Evolutionary conservation across 2,797 vertebrate species (phyloP).

Genomic region (Anolis apletophallus): DNA sequence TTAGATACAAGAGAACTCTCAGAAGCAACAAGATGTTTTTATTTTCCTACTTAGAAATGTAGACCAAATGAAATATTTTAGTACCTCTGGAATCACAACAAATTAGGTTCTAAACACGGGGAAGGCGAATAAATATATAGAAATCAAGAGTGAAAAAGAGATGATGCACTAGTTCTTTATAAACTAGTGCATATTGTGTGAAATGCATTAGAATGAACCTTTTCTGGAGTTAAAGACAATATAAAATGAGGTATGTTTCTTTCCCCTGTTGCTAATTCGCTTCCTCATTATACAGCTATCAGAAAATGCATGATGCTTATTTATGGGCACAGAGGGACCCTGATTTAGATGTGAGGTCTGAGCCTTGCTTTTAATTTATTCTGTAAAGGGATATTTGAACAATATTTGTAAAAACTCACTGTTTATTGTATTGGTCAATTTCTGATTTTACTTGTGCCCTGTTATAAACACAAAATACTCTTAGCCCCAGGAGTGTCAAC

Average conservation of each 20-base stretch:
- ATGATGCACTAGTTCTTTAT: no score
- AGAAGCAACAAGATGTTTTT: no score
- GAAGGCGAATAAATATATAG: background rate
- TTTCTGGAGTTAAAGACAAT: background rate
- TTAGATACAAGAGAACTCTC: no score
- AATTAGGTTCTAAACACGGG: no score
- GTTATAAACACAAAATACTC: background rate
- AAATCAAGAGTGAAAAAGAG: background rate
- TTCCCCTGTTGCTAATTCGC: background rate
- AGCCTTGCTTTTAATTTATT: background rate
- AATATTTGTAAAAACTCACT: background rate
- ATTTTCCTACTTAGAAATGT: no score
- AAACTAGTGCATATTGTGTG: background rate
- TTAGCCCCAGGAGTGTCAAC: background rate
- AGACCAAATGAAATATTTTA: no score
- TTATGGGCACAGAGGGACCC: background rate
- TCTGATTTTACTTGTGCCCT: conserved; percentile 2
- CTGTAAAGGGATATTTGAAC: background rate
- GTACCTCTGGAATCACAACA: no score
- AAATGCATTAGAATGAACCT: background rate
- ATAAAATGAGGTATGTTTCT: background rate
- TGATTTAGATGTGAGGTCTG: background rate
- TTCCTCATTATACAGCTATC: background rate
- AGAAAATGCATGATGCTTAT: background rate
- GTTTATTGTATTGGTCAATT: background rate